Base-by-base conservation (phyloP, 1,140 invertebrate species). In the Cotesia chilonis region DNA sequence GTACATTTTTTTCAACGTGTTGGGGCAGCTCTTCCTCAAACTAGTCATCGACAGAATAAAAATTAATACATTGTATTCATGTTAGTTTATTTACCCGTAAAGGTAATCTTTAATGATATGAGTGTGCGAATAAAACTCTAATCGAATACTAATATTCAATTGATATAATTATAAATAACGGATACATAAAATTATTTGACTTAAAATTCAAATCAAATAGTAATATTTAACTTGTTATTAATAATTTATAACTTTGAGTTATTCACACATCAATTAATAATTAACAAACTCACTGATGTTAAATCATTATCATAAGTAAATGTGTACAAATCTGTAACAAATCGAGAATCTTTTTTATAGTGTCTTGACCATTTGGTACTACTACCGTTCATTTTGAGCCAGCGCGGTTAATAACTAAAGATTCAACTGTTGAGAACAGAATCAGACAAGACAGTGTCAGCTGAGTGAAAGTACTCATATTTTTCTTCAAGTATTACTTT, bases 301-400 rank as follows among this genome's bases (percentile, higher is more conserved):
- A 82, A 82, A 72, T 94, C 93, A 78, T 92, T 90, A 77, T 92
- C 92, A 82, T 95, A 94, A 80, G 94, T 94, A 76, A 95, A 90
- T 9, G 94, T 95, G 80, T 95, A 95, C 55, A 95, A 88, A 88
- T 95, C 94, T 75, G 91, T 86, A 57, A 95, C 89, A 85, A 94
- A 95, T 76, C 92, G 87, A 20, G 93, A 93, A 80, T 95, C 94
- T 84, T 95, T 94, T 86, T 95, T 95, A 81, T 95, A 95, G 84
- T 94, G 93, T 76, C 93, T 83, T 63, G 80, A 82, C 77, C 77
- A 77, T 68, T 85, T 86, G 68, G 76, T 80, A 74, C 80, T 84
- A 75, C 80, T 84, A 74, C 83, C 85, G 57, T 81, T 83, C 85
- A 87, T 87, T 6, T 67, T 64, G n/a, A 36, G 20, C 4, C 35